A percentile compares a stretch with the other conserved stretches of the same genome.
phyloP scores from a whole-genome alignment of 2,888 invertebrate species.

The Chymomyza caudatula region DNA sequence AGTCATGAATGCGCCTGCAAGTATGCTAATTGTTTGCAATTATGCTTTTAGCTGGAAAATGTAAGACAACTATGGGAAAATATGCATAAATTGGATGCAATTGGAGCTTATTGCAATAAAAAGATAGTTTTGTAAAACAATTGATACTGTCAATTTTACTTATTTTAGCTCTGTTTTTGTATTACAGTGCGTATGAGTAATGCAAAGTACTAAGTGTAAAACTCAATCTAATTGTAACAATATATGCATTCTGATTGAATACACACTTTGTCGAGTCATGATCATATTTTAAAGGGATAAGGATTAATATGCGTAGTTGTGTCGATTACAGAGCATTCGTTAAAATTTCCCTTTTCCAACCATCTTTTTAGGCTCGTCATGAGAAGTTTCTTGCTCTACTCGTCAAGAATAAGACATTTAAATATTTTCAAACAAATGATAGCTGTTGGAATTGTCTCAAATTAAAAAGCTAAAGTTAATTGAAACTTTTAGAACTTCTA shows the following conservation, averaged over 20 bases:
- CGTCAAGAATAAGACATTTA: background rate
- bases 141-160: background rate
- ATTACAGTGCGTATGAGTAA: background rate
- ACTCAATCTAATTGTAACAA: background rate
- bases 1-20: constrained; percentile 1
- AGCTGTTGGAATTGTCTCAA: background rate
- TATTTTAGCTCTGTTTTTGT: background rate
- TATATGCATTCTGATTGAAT: no score
- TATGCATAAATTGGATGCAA: constrained; percentile 14
- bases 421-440: background rate
- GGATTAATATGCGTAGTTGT: no score
- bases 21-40: constrained; percentile 69
- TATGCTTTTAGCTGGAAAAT: constrained; percentile 52
- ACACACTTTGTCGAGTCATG: no score
- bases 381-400: no score
- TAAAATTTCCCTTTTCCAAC: no score
- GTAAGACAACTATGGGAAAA: constrained; percentile 31
- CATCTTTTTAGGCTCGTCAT: no score
- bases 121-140: background rate
- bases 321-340: no score
- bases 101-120: constrained; percentile 13
- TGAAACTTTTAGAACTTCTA: background rate
- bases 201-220: background rate
- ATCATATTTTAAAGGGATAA: no score
- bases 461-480: background rate